Base-by-base conservation (phyloP, 2,888 invertebrate genomes). In the Choristoneura rosaceana region DNA sequence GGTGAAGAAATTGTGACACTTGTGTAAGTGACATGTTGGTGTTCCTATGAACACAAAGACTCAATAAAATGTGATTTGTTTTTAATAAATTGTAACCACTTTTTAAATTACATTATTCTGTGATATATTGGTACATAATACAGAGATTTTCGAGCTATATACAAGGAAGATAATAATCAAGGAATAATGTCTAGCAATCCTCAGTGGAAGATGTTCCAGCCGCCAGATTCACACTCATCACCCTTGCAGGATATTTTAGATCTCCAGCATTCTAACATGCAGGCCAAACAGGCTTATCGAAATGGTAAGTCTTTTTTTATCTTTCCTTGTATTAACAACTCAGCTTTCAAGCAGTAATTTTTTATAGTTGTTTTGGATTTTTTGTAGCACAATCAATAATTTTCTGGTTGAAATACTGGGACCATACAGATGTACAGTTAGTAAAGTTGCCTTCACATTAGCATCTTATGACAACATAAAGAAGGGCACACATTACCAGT, bases 181-280 rank as follows among this genome's bases (percentile, higher is more conserved):
- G 88, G 86, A 88, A 90, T 82, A 90, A 97, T 97, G 97, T 96
- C 97, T 93, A 96, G 95, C 94, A 96, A 97, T 96, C 96, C 97
- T 96, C 97, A 97, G 96, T 97, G 97, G 97, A 97, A 96, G 95
- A 96, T 96, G 94, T 97, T 97, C 97, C 97, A 97, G 96, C 97
- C 97, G 97, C 97, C 97, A 95, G 95, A 96, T 95, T 96, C 96
- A 95, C 96, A 96, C 94, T 96, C 96, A 89, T 97, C 97, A 92
- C 96, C 97, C 88, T 96, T 97, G 94, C 96, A 97, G 89, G 97
- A 97, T 89, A 97, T 96, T 92, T 96, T 97, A 94, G 96, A 96
- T 86, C 95, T 96, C 94, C 95, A 96, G 87, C 95, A 95, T 84
- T 90, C 95, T 78, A 90, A 89, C 78, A 92, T 92, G 91, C 94